Evolutionary conservation across 2,888 invertebrate genomes (phyloP).

Genomic region (Agrotis clavis): DNA sequence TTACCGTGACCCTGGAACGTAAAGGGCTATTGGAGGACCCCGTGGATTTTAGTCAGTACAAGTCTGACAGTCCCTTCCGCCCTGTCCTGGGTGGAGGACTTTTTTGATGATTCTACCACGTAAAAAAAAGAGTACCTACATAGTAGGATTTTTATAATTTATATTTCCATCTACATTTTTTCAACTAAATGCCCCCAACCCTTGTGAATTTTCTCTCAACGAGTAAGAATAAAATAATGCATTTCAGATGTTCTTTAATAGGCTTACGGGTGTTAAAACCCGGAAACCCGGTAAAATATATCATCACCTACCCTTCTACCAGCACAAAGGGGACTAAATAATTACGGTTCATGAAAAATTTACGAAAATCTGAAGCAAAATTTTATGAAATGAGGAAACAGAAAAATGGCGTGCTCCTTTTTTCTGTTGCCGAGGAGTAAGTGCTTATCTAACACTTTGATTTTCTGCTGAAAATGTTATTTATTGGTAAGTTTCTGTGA

Average conservation of each 20-base stretch:
- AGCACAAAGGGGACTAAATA: constrained; percentile 39
- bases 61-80: no score
- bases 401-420: constrained; percentile 2
- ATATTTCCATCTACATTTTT: constrained; percentile 1
- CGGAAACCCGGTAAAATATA: constrained; percentile 49
- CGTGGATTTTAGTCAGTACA: no score
- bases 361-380: constrained; percentile 39
- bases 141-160: no score
- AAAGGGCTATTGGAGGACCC: no score
- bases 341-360: constrained; percentile 35
- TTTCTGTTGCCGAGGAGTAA: constrained; percentile 21
- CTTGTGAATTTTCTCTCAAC: constrained; percentile 4
- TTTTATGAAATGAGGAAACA: constrained; percentile 23
- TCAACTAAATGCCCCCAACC: neutral
- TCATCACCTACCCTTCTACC: constrained; percentile 44
- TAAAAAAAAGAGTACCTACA: no score
- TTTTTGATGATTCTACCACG: no score
- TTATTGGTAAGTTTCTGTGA: constrained; percentile 2
- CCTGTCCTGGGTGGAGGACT: no score
- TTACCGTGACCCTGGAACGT: no score
- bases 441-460: neutral
- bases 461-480: constrained; percentile 6
- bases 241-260: constrained; percentile 45
- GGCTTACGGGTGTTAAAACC: constrained; percentile 44
- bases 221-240: constrained; percentile 27